A percentile compares a stretch with the other conserved stretches of the same genome.
Conservation (phyloP, 2,113 vertebrate genomes). For the Macroglossus sobrinus region DNA sequence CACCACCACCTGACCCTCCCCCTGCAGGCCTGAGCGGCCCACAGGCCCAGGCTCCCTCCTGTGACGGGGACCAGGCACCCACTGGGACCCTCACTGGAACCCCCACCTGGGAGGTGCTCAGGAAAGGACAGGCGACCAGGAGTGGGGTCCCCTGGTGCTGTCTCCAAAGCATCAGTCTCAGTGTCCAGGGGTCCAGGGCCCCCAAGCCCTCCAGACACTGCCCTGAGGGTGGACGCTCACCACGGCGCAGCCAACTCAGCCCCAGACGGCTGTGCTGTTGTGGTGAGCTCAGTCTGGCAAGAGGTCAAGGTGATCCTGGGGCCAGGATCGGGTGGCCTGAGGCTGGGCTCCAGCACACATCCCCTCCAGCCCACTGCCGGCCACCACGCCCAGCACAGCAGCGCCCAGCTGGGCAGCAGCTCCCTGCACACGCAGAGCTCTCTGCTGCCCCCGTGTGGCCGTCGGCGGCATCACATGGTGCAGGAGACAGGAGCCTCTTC, state of each 20-base stretch:
- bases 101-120: neutral
- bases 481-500: no score
- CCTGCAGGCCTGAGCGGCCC: neutral
- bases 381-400: neutral
- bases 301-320: fast-evolving
- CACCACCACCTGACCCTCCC: neutral
- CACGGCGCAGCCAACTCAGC: neutral
- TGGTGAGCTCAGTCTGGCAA: neutral
- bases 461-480: neutral
- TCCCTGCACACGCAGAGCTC: no score
- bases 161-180: neutral
- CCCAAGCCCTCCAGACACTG: neutral
- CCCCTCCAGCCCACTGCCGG: neutral
- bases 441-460: neutral
- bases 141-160: neutral
- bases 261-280: fast-evolving
- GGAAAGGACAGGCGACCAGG: neutral
- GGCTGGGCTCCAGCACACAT: neutral
- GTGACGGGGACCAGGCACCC: neutral
- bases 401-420: no score
- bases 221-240: neutral
- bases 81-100: neutral
- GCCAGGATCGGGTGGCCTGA: neutral
- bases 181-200: neutral
- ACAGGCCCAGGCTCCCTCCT: neutral